Evolutionary conservation across 2,888 invertebrate species (phyloP).

Genomic region (Phortica magna): DNA sequence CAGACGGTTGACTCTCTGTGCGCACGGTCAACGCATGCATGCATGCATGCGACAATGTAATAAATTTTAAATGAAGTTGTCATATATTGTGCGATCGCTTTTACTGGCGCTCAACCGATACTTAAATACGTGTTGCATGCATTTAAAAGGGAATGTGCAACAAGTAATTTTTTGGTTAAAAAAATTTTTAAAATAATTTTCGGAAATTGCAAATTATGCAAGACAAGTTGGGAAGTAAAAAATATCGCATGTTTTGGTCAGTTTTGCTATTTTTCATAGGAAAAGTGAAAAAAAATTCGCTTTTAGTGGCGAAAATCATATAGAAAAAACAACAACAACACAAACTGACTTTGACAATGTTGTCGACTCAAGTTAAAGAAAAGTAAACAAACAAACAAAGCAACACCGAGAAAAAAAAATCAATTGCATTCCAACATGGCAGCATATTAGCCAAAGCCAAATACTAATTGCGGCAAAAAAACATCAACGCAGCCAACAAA

Average conservation of each 20-base stretch:
- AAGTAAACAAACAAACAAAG: background rate
- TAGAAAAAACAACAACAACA: constrained; percentile 44
- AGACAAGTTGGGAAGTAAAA: background rate
- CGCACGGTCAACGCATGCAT: background rate
- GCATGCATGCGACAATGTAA: constrained; percentile 43
- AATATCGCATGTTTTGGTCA: background rate
- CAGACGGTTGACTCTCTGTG: background rate
- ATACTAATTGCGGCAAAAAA: constrained; percentile 67
- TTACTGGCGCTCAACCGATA: background rate
- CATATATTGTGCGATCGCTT: constrained; percentile 35
- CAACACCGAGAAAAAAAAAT: constrained; percentile 23
- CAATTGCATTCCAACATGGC: constrained; percentile 69
- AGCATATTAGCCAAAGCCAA: constrained; percentile 73
- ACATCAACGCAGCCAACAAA: constrained; percentile 36
- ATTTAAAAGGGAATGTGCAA: background rate
- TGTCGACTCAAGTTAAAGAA: constrained; percentile 40
- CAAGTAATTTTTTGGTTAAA: background rate
- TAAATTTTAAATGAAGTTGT: constrained; percentile 68
- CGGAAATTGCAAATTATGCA: background rate
- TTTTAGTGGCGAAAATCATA: too few species aligned
- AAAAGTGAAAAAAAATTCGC: constrained; percentile 58
- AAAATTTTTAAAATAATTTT: background rate
- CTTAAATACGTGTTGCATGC: too few species aligned
- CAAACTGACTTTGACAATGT: constrained; percentile 44
- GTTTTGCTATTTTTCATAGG: constrained; percentile 60